Evolutionary conservation across 2,797 vertebrate genomes (phyloP).

Genomic region (Selene dorsalis): DNA sequence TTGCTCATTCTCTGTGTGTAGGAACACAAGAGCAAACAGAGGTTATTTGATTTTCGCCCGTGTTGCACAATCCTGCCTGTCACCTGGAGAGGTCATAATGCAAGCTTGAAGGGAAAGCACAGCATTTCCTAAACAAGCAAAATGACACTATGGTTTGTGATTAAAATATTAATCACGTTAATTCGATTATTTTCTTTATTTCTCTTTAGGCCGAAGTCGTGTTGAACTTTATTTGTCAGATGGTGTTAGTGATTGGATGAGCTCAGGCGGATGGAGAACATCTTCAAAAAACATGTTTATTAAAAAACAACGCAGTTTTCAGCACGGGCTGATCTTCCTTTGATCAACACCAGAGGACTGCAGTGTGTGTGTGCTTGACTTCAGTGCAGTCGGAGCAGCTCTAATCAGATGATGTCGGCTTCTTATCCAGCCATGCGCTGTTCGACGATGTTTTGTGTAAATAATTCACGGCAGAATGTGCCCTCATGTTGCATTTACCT

Average conservation of each 20-base stretch:
- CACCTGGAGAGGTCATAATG: conserved; percentile 19
- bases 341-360: conserved; percentile 32
- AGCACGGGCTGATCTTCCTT: conserved; percentile 23
- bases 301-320: conserved; percentile 38
- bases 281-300: conserved; percentile 30
- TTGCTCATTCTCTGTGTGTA: conserved; percentile 24
- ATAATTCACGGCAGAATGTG: not conserved
- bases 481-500: not conserved
- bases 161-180: not conserved
- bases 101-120: not conserved
- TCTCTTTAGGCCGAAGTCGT: not conserved
- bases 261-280: not conserved
- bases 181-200: not conserved
- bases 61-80: conserved; percentile 14
- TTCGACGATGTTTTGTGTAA: not conserved
- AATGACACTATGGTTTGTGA: not conserved
- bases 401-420: not conserved
- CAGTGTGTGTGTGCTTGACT: conserved; percentile 19
- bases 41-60: conserved; percentile 52
- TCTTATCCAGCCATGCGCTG: not conserved
- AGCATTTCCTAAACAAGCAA: not conserved
- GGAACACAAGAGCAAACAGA: conserved; percentile 56
- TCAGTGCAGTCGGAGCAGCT: not conserved
- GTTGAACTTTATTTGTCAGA: conserved; percentile 18
- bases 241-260: not conserved